phyloP scores from a whole-genome alignment of 2,113 vertebrate species.

The Heterocephalus glaber region DNA sequence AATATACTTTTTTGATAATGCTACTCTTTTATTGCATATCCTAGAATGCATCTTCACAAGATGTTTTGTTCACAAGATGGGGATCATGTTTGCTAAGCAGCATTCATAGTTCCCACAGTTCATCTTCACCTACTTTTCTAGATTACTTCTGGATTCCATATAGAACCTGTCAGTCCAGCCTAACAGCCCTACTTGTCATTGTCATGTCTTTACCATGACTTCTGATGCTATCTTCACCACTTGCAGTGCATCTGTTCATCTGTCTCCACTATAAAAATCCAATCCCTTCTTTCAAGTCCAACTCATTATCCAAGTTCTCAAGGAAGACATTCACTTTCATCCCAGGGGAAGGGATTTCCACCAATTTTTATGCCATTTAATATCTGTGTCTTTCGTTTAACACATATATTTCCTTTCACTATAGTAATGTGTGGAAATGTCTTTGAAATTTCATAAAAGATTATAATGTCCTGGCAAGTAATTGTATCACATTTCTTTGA shows the following conservation, averaged over 20 bases:
- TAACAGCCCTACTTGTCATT: background rate
- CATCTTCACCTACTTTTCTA: background rate
- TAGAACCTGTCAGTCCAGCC: background rate
- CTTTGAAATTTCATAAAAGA: background rate
- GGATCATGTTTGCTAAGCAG: background rate
- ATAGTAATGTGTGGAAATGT: background rate
- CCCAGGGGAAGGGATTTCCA: background rate
- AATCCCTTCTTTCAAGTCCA: background rate
- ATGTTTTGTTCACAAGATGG: background rate
- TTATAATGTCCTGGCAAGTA: background rate
- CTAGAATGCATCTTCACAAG: background rate
- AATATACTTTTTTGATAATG: background rate
- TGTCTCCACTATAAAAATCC: background rate
- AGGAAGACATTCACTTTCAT: background rate
- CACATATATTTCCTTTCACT: background rate
- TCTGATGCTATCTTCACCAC: background rate
- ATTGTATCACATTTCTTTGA: background rate
- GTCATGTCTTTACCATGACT: background rate
- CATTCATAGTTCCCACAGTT: background rate
- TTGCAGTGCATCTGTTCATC: background rate
- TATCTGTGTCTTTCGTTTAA: background rate
- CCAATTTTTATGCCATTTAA: slow-evolving; percentile 1
- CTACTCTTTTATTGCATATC: background rate
- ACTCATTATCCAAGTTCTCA: background rate
- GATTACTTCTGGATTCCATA: background rate